phyloP scores from a whole-genome alignment of 2,888 invertebrate species.

The Tetheella fluctuosa region DNA sequence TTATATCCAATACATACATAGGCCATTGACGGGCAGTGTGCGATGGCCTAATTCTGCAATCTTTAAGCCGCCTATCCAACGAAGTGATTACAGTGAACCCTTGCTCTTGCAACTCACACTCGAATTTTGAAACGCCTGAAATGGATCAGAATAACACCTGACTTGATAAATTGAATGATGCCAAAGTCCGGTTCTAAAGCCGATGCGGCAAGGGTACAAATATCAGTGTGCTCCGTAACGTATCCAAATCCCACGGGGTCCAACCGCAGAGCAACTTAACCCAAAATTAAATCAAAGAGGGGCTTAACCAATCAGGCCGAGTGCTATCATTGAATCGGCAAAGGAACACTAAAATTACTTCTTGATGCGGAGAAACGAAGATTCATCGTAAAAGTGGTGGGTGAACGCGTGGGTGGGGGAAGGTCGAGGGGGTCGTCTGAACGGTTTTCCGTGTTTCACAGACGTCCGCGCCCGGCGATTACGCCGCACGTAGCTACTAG shows the following conservation, averaged over 20 bases:
- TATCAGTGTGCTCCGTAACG: constrained; percentile 50
- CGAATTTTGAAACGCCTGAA: background rate
- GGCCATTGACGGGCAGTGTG: no score
- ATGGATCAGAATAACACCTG: constrained; percentile 22
- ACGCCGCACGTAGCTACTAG: constrained; percentile 74
- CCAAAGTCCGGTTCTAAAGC: constrained; percentile 34
- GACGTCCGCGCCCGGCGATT: constrained; percentile 78
- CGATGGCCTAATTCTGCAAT: no score
- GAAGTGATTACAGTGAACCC: no score
- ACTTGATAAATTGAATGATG: constrained; percentile 29
- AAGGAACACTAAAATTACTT: constrained; percentile 84
- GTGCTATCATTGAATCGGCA: constrained; percentile 84
- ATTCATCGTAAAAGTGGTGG: constrained; percentile 84
- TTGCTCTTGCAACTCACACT: background rate
- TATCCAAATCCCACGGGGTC: constrained; percentile 71
- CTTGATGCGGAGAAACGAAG: constrained; percentile 84
- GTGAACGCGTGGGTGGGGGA: constrained; percentile 49
- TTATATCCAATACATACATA: no score
- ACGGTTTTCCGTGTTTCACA: constrained; percentile 82
- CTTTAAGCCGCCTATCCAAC: no score
- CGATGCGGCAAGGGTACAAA: constrained; percentile 59
- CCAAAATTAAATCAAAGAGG: constrained; percentile 84
- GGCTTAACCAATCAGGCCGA: constrained; percentile 83
- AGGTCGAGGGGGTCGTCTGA: constrained; percentile 69
- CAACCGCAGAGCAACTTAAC: constrained; percentile 79